Evolutionary conservation across 2,113 vertebrate genomes (phyloP).

Genomic region (Brachyhypopomus gauderio): DNA sequence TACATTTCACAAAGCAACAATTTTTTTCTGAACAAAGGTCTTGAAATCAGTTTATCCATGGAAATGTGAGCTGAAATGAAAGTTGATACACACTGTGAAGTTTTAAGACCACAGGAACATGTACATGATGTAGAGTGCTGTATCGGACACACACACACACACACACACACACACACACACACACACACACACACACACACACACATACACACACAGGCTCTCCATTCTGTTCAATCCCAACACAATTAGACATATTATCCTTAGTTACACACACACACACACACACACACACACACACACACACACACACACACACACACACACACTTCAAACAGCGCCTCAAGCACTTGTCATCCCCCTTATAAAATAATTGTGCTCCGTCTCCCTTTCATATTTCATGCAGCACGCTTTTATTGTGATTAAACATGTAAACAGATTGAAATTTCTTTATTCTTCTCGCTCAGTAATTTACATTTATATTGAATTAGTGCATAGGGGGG

Average conservation of each 20-base stretch:
- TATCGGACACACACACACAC: too few relatives aligned
- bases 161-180: too few relatives aligned
- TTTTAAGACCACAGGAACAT: too few relatives aligned
- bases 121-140: too few relatives aligned
- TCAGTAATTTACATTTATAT: constrained; percentile 83
- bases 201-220: too few relatives aligned
- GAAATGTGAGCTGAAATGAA: too few relatives aligned
- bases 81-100: too few relatives aligned
- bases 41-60: too few relatives aligned
- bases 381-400: constrained; percentile 65
- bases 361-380: constrained; percentile 56
- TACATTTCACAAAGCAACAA: too few relatives aligned
- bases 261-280: not conserved
- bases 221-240: not conserved
- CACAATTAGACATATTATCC: constrained; percentile 3
- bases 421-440: constrained; percentile 81
- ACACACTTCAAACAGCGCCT: constrained; percentile 63
- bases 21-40: too few relatives aligned
- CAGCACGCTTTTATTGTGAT: constrained; percentile 72
- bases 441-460: constrained; percentile 77
- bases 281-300: too few relatives aligned
- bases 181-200: too few relatives aligned
- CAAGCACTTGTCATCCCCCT: constrained; percentile 42
- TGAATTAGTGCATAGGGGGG: constrained; percentile 74
- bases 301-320: constrained; percentile 13